phyloP scores from a whole-genome alignment of 2,888 invertebrate species.

The Papilio protenor region DNA sequence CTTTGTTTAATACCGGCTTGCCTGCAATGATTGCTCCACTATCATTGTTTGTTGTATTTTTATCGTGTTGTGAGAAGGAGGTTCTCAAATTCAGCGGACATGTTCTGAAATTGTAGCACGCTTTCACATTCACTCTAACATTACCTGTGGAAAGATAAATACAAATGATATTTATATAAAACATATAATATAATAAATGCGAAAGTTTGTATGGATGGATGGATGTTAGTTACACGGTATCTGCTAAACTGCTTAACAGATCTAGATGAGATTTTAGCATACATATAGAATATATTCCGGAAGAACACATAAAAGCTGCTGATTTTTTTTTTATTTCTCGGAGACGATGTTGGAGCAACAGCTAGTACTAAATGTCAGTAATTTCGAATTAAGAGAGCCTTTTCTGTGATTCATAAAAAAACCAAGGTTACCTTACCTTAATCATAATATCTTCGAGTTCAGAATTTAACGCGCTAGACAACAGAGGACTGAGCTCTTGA shows the following conservation, averaged over 20 bases:
- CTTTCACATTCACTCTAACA: conserved; percentile 59
- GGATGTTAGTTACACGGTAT: too few relatives aligned
- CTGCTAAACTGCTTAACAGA: too few relatives aligned
- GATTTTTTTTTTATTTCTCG: background rate
- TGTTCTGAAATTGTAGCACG: conserved; percentile 64
- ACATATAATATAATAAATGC: too few relatives aligned
- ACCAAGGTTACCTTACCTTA: conserved; percentile 48
- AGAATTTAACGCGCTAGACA: conserved; percentile 22
- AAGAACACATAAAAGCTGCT: too few relatives aligned
- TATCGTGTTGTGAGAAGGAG: conserved; percentile 50
- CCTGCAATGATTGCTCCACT: background rate
- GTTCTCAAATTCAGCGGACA: conserved; percentile 64
- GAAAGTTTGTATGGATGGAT: too few relatives aligned
- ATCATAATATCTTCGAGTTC: conserved; percentile 41
- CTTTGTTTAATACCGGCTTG: background rate
- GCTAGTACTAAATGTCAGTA: too few relatives aligned
- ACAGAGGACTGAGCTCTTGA: conserved; percentile 7
- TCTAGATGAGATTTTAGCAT: too few relatives aligned
- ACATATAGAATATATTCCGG: too few relatives aligned
- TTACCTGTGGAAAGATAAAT: conserved; percentile 59
- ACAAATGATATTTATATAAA: background rate
- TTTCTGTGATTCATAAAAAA: background rate
- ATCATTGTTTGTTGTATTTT: conserved; percentile 11
- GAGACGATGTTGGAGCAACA: too few relatives aligned
- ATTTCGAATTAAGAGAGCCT: too few relatives aligned